Evolutionary conservation across 2,797 vertebrate genomes (phyloP).

Genomic region (Bucorvus abyssinicus): DNA sequence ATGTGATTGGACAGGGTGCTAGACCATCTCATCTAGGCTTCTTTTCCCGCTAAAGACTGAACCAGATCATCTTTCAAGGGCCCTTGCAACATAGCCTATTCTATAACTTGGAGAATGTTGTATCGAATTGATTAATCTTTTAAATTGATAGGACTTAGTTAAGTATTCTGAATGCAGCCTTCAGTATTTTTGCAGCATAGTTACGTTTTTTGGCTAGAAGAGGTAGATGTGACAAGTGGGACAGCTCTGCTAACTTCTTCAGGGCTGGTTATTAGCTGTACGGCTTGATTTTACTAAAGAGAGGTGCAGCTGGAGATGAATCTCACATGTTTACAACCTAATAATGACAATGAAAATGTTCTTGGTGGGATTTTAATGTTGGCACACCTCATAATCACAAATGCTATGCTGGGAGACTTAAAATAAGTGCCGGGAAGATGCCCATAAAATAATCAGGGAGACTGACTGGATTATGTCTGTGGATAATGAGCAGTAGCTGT

Average conservation of each 20-base stretch:
- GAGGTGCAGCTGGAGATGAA: background rate
- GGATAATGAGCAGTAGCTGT: background rate
- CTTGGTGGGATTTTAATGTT: background rate
- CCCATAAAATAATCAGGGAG: background rate
- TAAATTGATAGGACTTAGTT: background rate
- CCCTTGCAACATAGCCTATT: background rate
- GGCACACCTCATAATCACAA: background rate
- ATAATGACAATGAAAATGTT: background rate
- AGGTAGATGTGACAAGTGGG: background rate
- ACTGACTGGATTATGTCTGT: background rate
- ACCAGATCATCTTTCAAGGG: background rate
- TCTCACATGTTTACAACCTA: background rate
- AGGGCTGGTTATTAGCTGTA: background rate
- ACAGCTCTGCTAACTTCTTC: background rate
- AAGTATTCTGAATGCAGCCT: background rate
- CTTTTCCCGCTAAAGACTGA: background rate
- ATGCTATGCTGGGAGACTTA: background rate
- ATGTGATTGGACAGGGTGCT: background rate
- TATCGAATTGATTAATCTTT: background rate
- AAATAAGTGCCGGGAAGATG: background rate
- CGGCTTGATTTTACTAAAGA: background rate
- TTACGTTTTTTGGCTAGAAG: background rate
- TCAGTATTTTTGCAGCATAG: background rate
- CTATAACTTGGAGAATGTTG: background rate
- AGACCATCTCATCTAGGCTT: background rate